Percentiles rank a stretch among this genome's conserved stretches.
Evolutionary conservation across 2,797 vertebrate genomes (phyloP).

Genomic region (Triplophysa yarkandensis): DNA sequence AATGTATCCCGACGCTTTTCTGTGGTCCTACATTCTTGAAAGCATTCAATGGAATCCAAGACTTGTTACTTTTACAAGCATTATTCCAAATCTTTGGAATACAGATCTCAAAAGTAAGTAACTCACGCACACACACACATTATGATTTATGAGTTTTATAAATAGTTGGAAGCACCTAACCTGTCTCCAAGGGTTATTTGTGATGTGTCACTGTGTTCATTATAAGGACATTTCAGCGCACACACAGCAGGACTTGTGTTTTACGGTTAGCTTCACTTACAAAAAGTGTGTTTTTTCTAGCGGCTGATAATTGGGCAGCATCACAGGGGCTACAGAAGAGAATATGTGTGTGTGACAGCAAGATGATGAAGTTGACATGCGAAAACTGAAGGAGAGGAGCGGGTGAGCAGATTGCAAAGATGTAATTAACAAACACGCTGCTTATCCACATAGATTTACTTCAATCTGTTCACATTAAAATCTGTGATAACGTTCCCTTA

Average conservation of each 20-base stretch:
- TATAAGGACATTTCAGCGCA: too few relatives aligned
- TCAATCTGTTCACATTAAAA: constrained; percentile 47
- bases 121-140: too few relatives aligned
- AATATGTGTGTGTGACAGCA: constrained; percentile 12
- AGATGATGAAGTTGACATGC: constrained; percentile 4
- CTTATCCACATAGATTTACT: constrained; percentile 41
- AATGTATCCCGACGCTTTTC: too few relatives aligned
- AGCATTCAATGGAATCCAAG: too few relatives aligned
- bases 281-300: constrained; percentile 3
- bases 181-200: too few relatives aligned
- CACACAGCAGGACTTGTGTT: background rate
- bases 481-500: constrained; percentile 39
- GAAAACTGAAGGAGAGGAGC: constrained; percentile 15
- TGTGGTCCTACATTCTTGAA: too few relatives aligned
- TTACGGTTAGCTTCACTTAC: background rate
- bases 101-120: too few relatives aligned
- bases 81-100: too few relatives aligned
- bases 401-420: constrained; percentile 1
- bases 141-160: too few relatives aligned
- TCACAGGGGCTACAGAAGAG: constrained; percentile 9
- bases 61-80: too few relatives aligned
- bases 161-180: too few relatives aligned
- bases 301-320: constrained; percentile 22
- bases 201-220: too few relatives aligned
- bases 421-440: constrained; percentile 36